Base-by-base conservation (phyloP, 2,797 vertebrate species). In the Parambassis ranga region DNA sequence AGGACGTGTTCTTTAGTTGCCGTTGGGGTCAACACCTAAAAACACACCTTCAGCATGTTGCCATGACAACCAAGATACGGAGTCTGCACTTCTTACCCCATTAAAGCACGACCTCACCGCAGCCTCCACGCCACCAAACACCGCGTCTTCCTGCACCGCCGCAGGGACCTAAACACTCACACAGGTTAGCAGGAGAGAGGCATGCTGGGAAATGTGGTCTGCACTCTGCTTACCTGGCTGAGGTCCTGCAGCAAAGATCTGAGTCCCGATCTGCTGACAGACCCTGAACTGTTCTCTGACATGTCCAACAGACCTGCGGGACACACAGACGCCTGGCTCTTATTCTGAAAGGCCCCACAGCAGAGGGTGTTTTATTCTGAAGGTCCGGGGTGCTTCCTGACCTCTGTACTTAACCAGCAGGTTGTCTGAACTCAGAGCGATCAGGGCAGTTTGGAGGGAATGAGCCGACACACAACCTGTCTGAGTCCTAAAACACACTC, bases 381-480 rank as follows among this genome's bases (percentile, higher is more conserved):
- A 60, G 15, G 27, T 4, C 6, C n/a, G 3, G 15, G 3, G 6
- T n/a, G 7, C 2, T 19, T 36, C 4, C 27, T 69, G 47, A 96
- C 94, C 93, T 90, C 52, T 90, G 61, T 94, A 94, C 74, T 96
- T 97, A 3, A 79, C 77, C 42, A 84, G 80, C 28, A 93, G 84
- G 5, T 67, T 76, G 55, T 96, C 94, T 39, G 92, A 89, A 0
- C 91, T 94, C 68, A 97, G 89, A 4, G 88, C 87, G 22, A 93
- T 85, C 46, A 96, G 72, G 10, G 89, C 90, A 1, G 81, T 82
- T 11, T 92, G 87, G 32, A 90, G 84, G 62, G 93, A 90, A 15
- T 20, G 69, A 1, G 85, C 71, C 7, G 82, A 79, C 6, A 96
- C 75, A 32, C 64, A 81, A 7, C 88, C 90, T 0, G 23, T 81